phyloP scores from a whole-genome alignment of 2,888 invertebrate genomes.

The Hirudinaria manillensis region DNA sequence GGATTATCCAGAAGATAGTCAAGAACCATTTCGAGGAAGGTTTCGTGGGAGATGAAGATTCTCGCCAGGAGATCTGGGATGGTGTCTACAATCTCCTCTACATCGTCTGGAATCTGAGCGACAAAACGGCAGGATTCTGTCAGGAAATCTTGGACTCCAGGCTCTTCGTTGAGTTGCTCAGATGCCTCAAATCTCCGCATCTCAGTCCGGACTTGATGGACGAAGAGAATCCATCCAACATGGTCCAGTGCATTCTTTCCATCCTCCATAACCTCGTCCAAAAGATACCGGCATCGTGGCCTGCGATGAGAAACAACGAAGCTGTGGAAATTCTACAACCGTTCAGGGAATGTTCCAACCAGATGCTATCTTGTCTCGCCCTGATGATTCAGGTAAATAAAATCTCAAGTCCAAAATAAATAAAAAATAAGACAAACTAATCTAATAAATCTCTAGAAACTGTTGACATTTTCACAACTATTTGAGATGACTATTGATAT shows the following conservation, averaged over 20 bases:
- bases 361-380: conserved; percentile 45
- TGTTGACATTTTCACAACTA: too few relatives aligned
- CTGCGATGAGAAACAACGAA: conserved; percentile 39
- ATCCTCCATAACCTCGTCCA: conserved; percentile 44
- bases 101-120: conserved; percentile 34
- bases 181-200: conserved; percentile 20
- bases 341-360: conserved; percentile 34
- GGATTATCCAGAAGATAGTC: conserved; percentile 18
- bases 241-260: conserved; percentile 45
- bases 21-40: conserved; percentile 20
- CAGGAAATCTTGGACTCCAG: conserved; percentile 26
- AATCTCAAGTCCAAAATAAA: too few relatives aligned
- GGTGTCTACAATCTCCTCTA: conserved; percentile 6
- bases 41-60: background rate
- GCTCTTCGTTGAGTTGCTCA: conserved; percentile 27
- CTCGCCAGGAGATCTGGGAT: background rate
- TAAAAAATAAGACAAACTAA: too few relatives aligned
- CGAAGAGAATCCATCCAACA: conserved; percentile 29
- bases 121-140: conserved; percentile 26
- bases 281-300: conserved; percentile 40
- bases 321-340: conserved; percentile 41
- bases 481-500: too few relatives aligned
- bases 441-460: too few relatives aligned
- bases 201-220: conserved; percentile 27
- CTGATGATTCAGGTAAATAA: conserved; percentile 41